A percentile compares a stretch with the other conserved stretches of the same genome.
Conservation (phyloP, 2,888 invertebrate species). For the Agelastica alni region DNA sequence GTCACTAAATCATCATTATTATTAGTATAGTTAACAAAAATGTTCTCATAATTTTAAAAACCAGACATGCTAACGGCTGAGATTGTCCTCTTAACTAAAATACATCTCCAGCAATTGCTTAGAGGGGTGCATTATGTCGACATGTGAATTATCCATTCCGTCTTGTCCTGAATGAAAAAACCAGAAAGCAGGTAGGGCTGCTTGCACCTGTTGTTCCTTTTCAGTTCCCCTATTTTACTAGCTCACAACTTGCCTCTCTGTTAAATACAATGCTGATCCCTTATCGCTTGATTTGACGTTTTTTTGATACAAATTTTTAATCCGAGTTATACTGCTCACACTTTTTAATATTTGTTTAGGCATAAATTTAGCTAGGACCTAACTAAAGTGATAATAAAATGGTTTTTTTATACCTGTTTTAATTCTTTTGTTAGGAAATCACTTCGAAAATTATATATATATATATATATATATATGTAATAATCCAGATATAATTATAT, state of each 20-base stretch:
- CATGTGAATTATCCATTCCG: constrained; percentile 50
- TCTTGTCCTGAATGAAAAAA: constrained; percentile 40
- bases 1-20: no score
- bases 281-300: constrained; percentile 21
- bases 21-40: no score
- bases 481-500: not conserved
- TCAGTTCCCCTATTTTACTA: constrained; percentile 37
- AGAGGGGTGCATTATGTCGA: constrained; percentile 38
- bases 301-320: constrained; percentile 24
- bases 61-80: no score
- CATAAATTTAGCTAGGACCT: constrained; percentile 4
- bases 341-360: constrained; percentile 22
- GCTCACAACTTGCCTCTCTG: constrained; percentile 19
- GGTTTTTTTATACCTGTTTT: constrained; percentile 8
- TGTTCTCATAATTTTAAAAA: no score
- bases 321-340: constrained; percentile 21
- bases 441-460: not conserved
- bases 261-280: constrained; percentile 20
- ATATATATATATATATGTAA: not conserved
- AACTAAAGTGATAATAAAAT: constrained; percentile 3
- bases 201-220: constrained; percentile 53
- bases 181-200: constrained; percentile 49
- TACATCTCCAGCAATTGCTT: no score
- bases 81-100: constrained; percentile 3
- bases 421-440: not conserved